phyloP scores from a whole-genome alignment of 2,797 vertebrate species.

The Diceros bicornis region DNA sequence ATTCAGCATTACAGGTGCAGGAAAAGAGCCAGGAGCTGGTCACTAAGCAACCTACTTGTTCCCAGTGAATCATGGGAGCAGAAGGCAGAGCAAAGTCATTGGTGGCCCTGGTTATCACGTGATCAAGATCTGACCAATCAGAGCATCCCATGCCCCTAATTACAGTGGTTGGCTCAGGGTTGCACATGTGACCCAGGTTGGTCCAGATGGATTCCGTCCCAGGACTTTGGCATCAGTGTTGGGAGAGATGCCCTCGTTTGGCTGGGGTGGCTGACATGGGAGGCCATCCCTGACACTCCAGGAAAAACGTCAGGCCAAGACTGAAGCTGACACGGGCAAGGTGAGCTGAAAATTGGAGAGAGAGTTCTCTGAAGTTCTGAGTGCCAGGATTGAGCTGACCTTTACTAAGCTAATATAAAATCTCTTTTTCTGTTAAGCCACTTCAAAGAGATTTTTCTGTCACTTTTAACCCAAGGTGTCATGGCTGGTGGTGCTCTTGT shows the following conservation, averaged over 20 bases:
- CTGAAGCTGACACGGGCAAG: neutral
- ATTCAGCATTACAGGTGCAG: neutral
- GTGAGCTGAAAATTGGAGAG: neutral
- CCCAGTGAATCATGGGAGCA: neutral
- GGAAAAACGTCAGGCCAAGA: neutral
- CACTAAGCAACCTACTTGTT: slow-evolving; percentile 48
- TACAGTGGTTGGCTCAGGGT: neutral
- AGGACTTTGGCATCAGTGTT: neutral
- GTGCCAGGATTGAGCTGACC: neutral
- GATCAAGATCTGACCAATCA: slow-evolving; percentile 19
- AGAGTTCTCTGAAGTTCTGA: neutral
- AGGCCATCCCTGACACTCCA: neutral
- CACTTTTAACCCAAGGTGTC: neutral
- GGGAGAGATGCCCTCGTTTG: neutral
- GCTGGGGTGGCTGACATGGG: accelerated
- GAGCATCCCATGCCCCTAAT: neutral
- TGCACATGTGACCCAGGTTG: neutral
- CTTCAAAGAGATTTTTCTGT: neutral
- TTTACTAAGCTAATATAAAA: neutral
- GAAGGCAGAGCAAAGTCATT: neutral
- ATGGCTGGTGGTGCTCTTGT: neutral
- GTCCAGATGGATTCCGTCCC: neutral
- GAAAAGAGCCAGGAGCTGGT: neutral
- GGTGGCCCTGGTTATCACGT: neutral
- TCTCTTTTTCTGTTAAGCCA: neutral